phyloP scores from a whole-genome alignment of 2,113 vertebrate species.

The Donacobius atricapilla region DNA sequence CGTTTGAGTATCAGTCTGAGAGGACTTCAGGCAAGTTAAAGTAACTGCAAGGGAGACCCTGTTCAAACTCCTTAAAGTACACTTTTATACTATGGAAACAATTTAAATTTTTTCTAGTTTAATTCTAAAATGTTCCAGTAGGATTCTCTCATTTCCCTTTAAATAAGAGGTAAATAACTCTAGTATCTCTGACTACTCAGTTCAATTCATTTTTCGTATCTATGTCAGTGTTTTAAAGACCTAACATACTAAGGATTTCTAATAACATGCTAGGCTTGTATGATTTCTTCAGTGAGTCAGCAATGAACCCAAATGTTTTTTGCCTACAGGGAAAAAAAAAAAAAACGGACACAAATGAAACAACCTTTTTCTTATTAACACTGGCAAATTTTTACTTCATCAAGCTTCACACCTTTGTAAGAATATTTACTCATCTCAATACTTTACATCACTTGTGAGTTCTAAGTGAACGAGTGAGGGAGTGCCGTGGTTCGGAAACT shows the following conservation, averaged over 20 bases:
- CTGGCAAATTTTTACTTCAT: neutral
- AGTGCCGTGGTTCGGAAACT: neutral
- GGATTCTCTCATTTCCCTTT: neutral
- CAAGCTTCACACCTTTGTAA: neutral
- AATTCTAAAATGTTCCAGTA: neutral
- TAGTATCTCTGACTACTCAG: neutral
- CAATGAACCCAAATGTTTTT: neutral
- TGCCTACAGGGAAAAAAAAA: neutral
- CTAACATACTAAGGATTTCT: neutral
- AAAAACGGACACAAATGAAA: neutral
- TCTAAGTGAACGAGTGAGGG: neutral
- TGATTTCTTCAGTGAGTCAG: neutral
- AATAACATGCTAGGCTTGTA: neutral
- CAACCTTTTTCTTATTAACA: neutral
- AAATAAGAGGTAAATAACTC: neutral
- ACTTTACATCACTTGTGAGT: neutral
- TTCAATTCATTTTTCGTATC: neutral
- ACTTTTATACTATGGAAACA: neutral
- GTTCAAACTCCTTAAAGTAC: neutral
- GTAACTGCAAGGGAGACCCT: neutral
- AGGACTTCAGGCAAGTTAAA: neutral
- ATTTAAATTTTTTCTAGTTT: neutral
- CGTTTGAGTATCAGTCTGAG: neutral
- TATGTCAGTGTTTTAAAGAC: neutral
- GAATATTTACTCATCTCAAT: neutral